phyloP scores from a whole-genome alignment of 2,797 vertebrate species.

The Melanotaenia trifasciata region DNA sequence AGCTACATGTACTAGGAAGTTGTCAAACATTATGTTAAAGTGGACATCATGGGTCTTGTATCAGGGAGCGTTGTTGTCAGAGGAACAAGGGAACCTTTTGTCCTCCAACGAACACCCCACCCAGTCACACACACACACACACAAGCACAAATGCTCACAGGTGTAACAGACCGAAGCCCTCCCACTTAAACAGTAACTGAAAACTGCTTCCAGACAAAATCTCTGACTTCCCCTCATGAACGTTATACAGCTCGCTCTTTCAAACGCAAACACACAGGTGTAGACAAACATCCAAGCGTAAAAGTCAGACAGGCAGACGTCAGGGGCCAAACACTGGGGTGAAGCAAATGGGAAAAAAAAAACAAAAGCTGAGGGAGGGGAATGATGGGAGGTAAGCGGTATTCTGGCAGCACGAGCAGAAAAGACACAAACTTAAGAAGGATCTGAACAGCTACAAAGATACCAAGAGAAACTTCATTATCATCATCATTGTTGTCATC shows the following conservation, averaged over 20 bases:
- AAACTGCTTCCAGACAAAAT: slow-evolving; percentile 48
- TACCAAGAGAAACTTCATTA: slow-evolving; percentile 84
- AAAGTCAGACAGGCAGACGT: slow-evolving; percentile 65
- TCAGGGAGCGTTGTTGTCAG: slow-evolving; percentile 31
- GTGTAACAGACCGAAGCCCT: slow-evolving; percentile 32
- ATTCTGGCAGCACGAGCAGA: slow-evolving; percentile 81
- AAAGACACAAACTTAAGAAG: slow-evolving; percentile 79
- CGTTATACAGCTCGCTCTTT: slow-evolving; percentile 37
- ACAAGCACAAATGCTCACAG: slow-evolving; percentile 21
- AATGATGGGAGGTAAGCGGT: slow-evolving; percentile 56
- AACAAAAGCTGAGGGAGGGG: slow-evolving; percentile 10
- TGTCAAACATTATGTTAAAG: slow-evolving; percentile 63
- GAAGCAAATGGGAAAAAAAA: slow-evolving; percentile 43
- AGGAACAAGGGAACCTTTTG: slow-evolving; percentile 57
- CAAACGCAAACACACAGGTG: slow-evolving; percentile 9
- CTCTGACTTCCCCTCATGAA: slow-evolving; percentile 40
- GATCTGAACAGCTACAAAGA: slow-evolving; percentile 85
- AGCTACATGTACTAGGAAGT: slow-evolving; percentile 64
- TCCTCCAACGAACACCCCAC: slow-evolving; percentile 15
- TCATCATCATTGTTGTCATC: slow-evolving; percentile 68
- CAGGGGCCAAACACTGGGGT: slow-evolving; percentile 54
- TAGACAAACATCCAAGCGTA: slow-evolving; percentile 50
- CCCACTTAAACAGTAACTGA: slow-evolving; percentile 21
- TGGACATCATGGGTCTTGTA: slow-evolving; percentile 43
- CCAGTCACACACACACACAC: slow-evolving; percentile 10